These are phyloP conservation scores for Clitarchus hookeri DNA, from an alignment of 2,888 invertebrate genomes.

Conservation along the genomic window DNA sequence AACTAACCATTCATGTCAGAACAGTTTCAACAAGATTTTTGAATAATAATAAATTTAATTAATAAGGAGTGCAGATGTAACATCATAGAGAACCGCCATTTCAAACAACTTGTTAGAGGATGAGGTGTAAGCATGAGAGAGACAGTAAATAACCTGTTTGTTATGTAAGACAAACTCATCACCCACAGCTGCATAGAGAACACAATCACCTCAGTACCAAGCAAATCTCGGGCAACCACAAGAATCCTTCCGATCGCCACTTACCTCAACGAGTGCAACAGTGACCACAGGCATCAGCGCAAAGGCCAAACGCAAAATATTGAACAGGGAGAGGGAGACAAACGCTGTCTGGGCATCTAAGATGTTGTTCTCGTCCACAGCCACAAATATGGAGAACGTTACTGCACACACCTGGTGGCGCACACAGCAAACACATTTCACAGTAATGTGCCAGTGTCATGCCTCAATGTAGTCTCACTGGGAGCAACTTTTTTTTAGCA, in stretches of 20 bases:
- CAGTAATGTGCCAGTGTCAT: no score
- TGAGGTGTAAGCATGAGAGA: no score
- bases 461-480: no score
- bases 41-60: no score
- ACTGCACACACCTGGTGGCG: conserved; percentile 62
- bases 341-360: conserved; percentile 83
- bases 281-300: conserved; percentile 77
- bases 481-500: no score
- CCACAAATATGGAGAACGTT: conserved; percentile 54
- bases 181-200: background rate
- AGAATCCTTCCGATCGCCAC: conserved; percentile 35
- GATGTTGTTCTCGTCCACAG: conserved; percentile 67
- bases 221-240: background rate
- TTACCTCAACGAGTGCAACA: conserved; percentile 78
- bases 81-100: no score
- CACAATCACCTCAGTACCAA: background rate
- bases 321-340: conserved; percentile 86
- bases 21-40: no score
- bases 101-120: no score
- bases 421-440: conserved; percentile 66
- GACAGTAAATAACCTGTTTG: no score
- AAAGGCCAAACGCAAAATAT: conserved; percentile 84
- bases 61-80: no score
- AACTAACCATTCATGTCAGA: no score
- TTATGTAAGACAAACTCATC: background rate